Conservation (phyloP, 2,797 vertebrate species). For the Notolepis coatsorum region DNA sequence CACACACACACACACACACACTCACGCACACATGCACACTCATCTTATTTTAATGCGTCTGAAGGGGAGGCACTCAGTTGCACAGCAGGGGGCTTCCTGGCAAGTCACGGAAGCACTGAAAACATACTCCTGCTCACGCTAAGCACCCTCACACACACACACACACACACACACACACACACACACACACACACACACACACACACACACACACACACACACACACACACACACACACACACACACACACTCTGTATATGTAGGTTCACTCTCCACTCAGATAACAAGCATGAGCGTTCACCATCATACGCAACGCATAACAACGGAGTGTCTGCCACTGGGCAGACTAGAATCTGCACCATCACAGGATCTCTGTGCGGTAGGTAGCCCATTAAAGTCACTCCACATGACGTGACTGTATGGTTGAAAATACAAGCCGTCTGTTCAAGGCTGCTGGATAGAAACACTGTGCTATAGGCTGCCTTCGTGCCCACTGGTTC, state of each 20-base stretch:
- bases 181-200: conserved; percentile 10
- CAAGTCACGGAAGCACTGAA: conserved; percentile 82
- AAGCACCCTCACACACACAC: conserved; percentile 25
- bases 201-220: conserved; percentile 17
- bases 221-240: background rate
- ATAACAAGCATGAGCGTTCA: background rate
- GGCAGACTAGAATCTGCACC: conserved; percentile 4
- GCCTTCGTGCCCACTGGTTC: conserved; percentile 40
- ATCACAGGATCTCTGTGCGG: background rate
- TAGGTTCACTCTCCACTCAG: background rate
- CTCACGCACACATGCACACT: conserved; percentile 29
- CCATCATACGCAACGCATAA: background rate
- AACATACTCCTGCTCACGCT: conserved; percentile 74
- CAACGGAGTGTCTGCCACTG: background rate
- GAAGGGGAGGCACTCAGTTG: conserved; percentile 77
- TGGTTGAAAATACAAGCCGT: conserved; percentile 46
- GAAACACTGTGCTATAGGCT: conserved; percentile 52
- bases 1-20: background rate
- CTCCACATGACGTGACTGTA: conserved; percentile 55
- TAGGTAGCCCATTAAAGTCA: conserved; percentile 38
- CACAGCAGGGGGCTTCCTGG: conserved; percentile 81
- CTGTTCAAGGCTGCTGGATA: too few species aligned
- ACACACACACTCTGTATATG: background rate
- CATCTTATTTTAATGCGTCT: conserved; percentile 84
- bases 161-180: background rate